Evolutionary conservation across 1,140 invertebrate genomes (phyloP), one percentile per base, ranked within the genome.

Genomic region (Hetaerina americana): DNA sequence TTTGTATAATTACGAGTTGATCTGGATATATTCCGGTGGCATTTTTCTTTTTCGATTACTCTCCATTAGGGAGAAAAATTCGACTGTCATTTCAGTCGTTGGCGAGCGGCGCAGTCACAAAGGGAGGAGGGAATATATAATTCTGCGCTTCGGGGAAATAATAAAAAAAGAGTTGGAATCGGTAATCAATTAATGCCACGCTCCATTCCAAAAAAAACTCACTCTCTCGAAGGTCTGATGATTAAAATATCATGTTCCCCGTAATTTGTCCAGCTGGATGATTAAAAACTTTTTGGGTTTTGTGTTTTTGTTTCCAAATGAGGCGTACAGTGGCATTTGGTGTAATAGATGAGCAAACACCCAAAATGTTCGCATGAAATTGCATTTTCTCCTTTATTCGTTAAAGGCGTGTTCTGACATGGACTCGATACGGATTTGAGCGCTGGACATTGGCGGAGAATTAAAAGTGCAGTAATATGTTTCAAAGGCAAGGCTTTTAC

Each of bases 11-110:
- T 57, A 57, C 40, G 40, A 57, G 40, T 57, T 57, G 40, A 57
- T 57, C 40, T 57, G 40, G 40, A 57, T 57, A 57, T 57, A 57
- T 57, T 57, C 40, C 40, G 40, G 40, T 57, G 40, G 40, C 40
- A 57, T 57, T 57, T 57, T 57, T 57, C 40, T 57, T n/a, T 57
- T 57, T 57, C 40, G 40, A 57, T 57, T 57, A 57, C 40, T 57
- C 40, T 57, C 40, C 40, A 57, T 57, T 57, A 57, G 40, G 2
- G 10, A 57, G 40, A 57, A 57, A 57, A 57, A 57, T 57, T 57
- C 40, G 40, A 57, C 40, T 57, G 40, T 57, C 40, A 57, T 57
- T 57, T 57, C 40, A 57, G 10, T 10, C 40, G 40, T 57, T 57
- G 3, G 40, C 40, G 31, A 40, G 31, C 31, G 31, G 31, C 31